Conservation (phyloP, 2,797 vertebrate genomes). For the Knipowitschia caucasica region DNA sequence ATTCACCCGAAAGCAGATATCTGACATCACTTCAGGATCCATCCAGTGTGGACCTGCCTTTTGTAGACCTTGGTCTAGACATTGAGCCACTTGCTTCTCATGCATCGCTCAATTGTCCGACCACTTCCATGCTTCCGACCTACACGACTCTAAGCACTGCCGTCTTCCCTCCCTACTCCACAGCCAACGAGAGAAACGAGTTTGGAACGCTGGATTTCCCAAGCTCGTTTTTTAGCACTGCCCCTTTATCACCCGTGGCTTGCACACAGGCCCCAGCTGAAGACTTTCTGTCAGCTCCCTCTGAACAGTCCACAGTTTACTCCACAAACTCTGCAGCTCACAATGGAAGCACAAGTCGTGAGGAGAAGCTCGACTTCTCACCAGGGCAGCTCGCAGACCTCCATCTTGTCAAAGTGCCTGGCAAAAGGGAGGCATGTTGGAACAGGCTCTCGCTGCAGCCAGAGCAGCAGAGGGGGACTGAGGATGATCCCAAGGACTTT, state of each 20-base stretch:
- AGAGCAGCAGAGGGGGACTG: slow-evolving; percentile 54
- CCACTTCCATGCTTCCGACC: slow-evolving; percentile 60
- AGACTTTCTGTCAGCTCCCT: slow-evolving; percentile 9
- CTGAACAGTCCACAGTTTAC: slow-evolving; percentile 10
- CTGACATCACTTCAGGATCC: slow-evolving; percentile 47
- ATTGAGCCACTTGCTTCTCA: slow-evolving; percentile 45
- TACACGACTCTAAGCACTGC: slow-evolving; percentile 54
- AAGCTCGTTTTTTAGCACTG: slow-evolving; percentile 36
- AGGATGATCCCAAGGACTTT: slow-evolving; percentile 32
- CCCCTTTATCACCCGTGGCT: slow-evolving; percentile 18
- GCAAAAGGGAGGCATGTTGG: slow-evolving; percentile 71
- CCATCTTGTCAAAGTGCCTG: slow-evolving; percentile 65
- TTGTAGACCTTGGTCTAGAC: slow-evolving; percentile 47
- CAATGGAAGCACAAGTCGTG: slow-evolving; percentile 61
- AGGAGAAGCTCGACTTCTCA: slow-evolving; percentile 66
- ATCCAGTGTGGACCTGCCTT: slow-evolving; percentile 31
- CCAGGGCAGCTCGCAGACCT: slow-evolving; percentile 68
- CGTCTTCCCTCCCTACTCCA: slow-evolving; percentile 44
- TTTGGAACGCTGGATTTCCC: slow-evolving; percentile 59
- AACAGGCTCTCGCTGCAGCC: slow-evolving; percentile 68
- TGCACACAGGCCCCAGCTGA: slow-evolving; percentile 55
- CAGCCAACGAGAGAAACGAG: slow-evolving; percentile 42
- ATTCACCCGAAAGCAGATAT: slow-evolving; percentile 51
- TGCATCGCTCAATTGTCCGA: slow-evolving; percentile 45
- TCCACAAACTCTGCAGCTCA: slow-evolving; percentile 38